Conservation (phyloP, 2,113 vertebrate genomes). For the Hyaena hyaena region DNA sequence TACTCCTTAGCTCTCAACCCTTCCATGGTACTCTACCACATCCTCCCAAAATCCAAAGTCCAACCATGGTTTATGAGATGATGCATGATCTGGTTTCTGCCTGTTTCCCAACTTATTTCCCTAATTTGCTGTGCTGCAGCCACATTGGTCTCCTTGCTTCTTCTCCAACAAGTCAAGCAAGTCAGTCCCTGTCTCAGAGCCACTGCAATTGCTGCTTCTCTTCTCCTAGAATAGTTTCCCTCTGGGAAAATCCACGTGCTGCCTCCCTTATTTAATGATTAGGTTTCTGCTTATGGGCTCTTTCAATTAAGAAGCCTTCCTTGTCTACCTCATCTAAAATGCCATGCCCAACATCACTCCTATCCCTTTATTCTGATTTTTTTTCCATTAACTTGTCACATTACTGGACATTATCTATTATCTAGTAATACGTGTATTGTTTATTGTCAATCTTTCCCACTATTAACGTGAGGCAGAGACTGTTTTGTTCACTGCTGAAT, state of each 20-base stretch:
- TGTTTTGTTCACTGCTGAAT: conserved; percentile 37
- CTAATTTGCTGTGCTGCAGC: neutral
- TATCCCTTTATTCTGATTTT: neutral
- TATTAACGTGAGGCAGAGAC: neutral
- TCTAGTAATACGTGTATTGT: neutral
- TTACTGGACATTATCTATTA: neutral
- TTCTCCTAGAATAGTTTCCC: neutral
- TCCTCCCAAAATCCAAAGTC: conserved; percentile 10
- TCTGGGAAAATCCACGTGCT: conserved; percentile 9
- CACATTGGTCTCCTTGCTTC: neutral
- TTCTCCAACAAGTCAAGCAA: neutral
- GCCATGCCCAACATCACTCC: neutral
- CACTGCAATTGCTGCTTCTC: neutral
- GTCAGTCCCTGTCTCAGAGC: neutral
- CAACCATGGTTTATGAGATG: neutral
- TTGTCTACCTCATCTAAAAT: conserved; percentile 10
- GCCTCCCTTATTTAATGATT: neutral
- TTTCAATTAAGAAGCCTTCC: neutral
- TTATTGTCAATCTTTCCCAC: neutral
- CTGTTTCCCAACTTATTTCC: neutral
- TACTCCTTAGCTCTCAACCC: neutral
- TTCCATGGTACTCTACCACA: neutral
- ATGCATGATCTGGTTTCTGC: neutral
- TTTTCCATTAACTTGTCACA: neutral
- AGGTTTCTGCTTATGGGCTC: neutral